Base-by-base conservation (phyloP, 1,140 invertebrate species). In the Tigriopus japonicus region DNA sequence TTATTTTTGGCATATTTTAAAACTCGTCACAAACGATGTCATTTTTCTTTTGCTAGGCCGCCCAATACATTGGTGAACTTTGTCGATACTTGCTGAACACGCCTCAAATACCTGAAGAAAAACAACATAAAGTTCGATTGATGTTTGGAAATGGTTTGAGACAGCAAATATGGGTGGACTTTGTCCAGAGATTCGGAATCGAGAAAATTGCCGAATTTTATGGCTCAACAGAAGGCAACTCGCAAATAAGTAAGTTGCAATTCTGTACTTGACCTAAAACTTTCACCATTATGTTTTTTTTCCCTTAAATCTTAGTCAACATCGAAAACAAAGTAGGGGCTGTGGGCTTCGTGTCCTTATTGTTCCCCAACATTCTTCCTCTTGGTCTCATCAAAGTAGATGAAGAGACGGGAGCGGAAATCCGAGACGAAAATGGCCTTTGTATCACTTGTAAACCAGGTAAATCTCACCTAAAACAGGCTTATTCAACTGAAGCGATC, bases 401-500 rank as follows among this genome's bases (percentile, higher is more conserved):
- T 65, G 69, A 72, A 55, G 21, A 58, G n/a, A 58, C 55, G 5
- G 21, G 21, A 3, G 55, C 35, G 21, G 55, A 28, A 40, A 14
- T 35, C 7, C 76, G 90, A 65, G 77, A 85, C 66, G 69, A 75
- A 23, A 77, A 81, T 68, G 91, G 91, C 56, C 71, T 94, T 9
- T 94, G 88, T 72, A 80, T 89, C 70, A 71, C 71, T 0, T 93
- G 89, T 68, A 71, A 80, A 68, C 78, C 84, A 54, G 82, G 79
- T 35, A 35, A 35, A 5, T 35, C 28, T 35, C 9, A 9, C 9
- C 28, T 35, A 35, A 35, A 35, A 35, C 9, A 3, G 3, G 28
- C 28, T 5, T 9, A 35, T 35, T 35, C 28, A 35, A 35, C 9
- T 35, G n/a, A n/a, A n/a, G n/a, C n/a, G n/a, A n/a, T n/a, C n/a